phyloP scores from a whole-genome alignment of 2,113 vertebrate species.

The Cyprinus carpio region DNA sequence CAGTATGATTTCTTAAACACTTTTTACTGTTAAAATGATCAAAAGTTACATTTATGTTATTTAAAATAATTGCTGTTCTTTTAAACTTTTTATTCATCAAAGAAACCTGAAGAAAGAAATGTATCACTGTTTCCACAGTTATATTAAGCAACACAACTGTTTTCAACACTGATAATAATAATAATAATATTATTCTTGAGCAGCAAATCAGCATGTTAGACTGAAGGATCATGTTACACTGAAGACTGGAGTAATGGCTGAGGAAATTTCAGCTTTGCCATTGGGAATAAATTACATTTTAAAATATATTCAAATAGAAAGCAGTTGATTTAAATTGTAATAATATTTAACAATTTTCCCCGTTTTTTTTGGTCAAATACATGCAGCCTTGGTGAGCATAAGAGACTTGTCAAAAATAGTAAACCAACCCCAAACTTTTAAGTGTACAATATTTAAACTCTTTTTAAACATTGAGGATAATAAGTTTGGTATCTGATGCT shows the following conservation, averaged over 20 bases:
- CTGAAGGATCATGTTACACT: too few relatives aligned
- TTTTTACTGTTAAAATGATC: too few relatives aligned
- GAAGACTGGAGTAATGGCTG: too few relatives aligned
- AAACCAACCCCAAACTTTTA: not conserved
- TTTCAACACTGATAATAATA: not conserved
- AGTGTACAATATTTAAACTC: not conserved
- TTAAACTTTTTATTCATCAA: too few relatives aligned
- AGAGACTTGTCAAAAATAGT: not conserved
- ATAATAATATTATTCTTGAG: not conserved
- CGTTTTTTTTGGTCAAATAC: not conserved
- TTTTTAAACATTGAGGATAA: not conserved
- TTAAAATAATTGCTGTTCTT: too few relatives aligned
- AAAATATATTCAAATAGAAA: not conserved
- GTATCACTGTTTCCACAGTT: not conserved
- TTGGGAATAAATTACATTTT: not conserved
- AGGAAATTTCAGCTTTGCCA: too few relatives aligned
- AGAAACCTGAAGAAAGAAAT: too few relatives aligned
- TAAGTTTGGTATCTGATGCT: not conserved
- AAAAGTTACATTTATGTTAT: not conserved
- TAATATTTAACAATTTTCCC: not conserved
- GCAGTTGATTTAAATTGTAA: not conserved
- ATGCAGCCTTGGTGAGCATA: not conserved
- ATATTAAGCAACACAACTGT: not conserved
- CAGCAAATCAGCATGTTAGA: not conserved
- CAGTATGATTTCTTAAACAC: too few relatives aligned